Percentiles rank a stretch among this genome's conserved stretches.
phyloP scores from a whole-genome alignment of 2,113 vertebrate species.

The Calidris pugnax region DNA sequence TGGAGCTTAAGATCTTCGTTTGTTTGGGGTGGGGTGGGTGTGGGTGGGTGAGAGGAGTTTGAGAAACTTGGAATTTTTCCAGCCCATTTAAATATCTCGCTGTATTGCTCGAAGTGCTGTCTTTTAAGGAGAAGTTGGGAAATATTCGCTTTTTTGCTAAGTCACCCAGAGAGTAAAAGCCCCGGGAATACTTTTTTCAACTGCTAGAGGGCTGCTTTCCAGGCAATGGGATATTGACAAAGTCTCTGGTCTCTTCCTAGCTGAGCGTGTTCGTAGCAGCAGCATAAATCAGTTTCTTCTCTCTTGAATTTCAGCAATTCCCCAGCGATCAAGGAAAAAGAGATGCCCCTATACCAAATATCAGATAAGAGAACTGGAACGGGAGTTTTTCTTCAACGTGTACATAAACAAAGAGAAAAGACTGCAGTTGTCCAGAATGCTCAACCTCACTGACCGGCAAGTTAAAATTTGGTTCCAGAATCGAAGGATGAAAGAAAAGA shows the following conservation, averaged over 20 bases:
- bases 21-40: slow-evolving; percentile 28
- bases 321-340: slow-evolving; percentile 94
- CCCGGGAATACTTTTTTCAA: neutral
- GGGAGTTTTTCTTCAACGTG: slow-evolving; percentile 99
- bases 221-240: slow-evolving; percentile 1
- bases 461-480: slow-evolving; percentile 99
- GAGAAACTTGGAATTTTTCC: slow-evolving; percentile 68
- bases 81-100: slow-evolving; percentile 67
- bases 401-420: slow-evolving; percentile 99
- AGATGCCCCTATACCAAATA: slow-evolving; percentile 98
- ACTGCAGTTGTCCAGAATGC: slow-evolving; percentile 95
- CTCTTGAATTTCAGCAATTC: slow-evolving; percentile 76
- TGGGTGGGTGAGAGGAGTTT: neutral
- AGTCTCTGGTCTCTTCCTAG: neutral
- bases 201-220: neutral
- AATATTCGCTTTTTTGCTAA: slow-evolving; percentile 22
- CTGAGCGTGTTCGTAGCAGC: neutral
- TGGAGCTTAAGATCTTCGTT: slow-evolving; percentile 17
- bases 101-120: slow-evolving; percentile 25
- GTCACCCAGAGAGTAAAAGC: neutral
- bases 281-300: slow-evolving; percentile 34
- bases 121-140: slow-evolving; percentile 44
- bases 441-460: slow-evolving; percentile 97
- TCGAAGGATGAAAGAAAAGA: slow-evolving; percentile 99
- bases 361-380: slow-evolving; percentile 99